These are phyloP conservation scores for Hermodice carunculata DNA, from an alignment of 2,888 invertebrate species.

Conservation along the genomic window DNA sequence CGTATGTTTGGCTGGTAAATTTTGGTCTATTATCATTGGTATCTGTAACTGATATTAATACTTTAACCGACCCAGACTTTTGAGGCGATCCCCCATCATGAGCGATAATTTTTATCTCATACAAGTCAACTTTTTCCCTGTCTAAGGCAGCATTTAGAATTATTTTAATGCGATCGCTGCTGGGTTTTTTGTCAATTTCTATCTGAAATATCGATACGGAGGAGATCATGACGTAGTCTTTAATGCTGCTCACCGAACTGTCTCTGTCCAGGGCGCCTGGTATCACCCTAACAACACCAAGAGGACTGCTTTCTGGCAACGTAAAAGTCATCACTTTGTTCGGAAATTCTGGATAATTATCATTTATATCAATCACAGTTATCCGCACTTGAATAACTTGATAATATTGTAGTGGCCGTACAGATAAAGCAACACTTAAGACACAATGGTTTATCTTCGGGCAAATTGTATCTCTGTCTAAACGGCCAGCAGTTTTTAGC, in stretches of 20 bases:
- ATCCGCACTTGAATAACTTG: constrained; percentile 11
- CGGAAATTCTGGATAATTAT: constrained; percentile 9
- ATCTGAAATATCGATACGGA: no score
- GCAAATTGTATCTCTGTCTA: constrained; percentile 15
- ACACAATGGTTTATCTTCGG: background rate
- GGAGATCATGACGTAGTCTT: no score
- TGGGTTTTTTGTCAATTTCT: no score
- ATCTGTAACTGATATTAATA: no score
- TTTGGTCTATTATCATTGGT: no score
- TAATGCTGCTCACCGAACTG: constrained; percentile 6
- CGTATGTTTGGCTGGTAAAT: no score
- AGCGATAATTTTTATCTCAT: no score
- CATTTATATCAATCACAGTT: constrained; percentile 11
- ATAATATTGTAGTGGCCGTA: constrained; percentile 10
- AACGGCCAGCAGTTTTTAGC: constrained; percentile 1
- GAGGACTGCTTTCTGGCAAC: background rate
- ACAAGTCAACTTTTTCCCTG: no score
- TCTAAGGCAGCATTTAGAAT: no score
- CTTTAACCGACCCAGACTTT: no score
- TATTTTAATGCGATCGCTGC: no score
- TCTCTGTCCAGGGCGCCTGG: constrained; percentile 14
- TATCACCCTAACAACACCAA: background rate
- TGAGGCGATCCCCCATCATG: no score
- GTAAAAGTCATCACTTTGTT: background rate
- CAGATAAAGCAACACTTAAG: constrained; percentile 6